These are phyloP conservation scores for Novumbra hubbsi DNA, from an alignment of 2,797 vertebrate species.

Conservation along the genomic window DNA sequence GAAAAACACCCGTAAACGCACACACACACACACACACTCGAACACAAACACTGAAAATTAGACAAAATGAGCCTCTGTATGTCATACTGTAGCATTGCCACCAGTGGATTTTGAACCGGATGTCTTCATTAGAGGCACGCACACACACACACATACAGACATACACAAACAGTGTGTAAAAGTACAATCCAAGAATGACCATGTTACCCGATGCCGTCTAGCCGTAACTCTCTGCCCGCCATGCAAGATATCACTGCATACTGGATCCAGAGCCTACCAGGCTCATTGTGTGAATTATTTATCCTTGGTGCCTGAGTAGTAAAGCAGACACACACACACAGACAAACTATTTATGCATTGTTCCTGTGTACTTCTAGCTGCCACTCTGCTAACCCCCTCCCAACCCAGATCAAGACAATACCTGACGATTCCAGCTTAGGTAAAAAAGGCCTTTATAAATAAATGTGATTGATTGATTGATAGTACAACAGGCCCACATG, in stretches of 20 bases:
- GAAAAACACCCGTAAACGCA: constrained; percentile 14
- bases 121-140: constrained; percentile 13
- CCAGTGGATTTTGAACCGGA: constrained; percentile 20
- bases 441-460: too few relatives aligned
- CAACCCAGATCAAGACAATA: too few relatives aligned
- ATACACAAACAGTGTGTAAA: too few relatives aligned
- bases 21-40: constrained; percentile 19
- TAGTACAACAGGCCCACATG: neutral
- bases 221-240: neutral
- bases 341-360: too few relatives aligned
- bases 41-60: constrained; percentile 12
- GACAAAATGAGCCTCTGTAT: constrained; percentile 5
- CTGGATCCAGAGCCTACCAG: constrained; percentile 2
- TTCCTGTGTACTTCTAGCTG: too few relatives aligned
- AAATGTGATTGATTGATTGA: too few relatives aligned
- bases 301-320: constrained; percentile 1
- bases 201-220: neutral
- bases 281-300: constrained; percentile 15
- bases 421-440: too few relatives aligned
- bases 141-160: neutral
- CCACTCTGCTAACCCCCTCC: too few relatives aligned
- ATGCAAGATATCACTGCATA: constrained; percentile 12
- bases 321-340: constrained; percentile 9
- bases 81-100: constrained; percentile 14
- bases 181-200: constrained; percentile 9